These are phyloP conservation scores for Tachyglossus aculeatus DNA, from an alignment of 2,797 vertebrate genomes.

Conservation along the genomic window DNA sequence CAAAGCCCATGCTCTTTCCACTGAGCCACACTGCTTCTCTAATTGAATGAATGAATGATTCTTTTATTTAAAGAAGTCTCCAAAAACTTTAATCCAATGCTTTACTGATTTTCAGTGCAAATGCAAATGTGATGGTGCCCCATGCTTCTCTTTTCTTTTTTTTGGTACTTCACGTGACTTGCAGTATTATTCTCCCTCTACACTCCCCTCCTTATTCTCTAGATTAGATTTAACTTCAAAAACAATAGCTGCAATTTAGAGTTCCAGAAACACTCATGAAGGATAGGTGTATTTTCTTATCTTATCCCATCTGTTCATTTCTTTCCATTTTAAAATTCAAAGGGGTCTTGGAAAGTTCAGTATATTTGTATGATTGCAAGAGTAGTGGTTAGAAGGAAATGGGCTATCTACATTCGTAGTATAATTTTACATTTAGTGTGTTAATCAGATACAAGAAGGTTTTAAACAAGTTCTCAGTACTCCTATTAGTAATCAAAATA, in stretches of 20 bases:
- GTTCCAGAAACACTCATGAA: no score
- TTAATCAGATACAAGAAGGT: not conserved
- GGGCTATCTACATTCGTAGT: not conserved
- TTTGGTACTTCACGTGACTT: not conserved
- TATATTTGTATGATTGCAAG: not conserved
- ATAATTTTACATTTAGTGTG: not conserved
- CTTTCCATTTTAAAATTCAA: not conserved
- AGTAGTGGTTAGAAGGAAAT: constrained; percentile 5
- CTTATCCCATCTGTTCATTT: not conserved
- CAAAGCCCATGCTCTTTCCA: no score
- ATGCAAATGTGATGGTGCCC: not conserved
- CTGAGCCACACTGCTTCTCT: no score
- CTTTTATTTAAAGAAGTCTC: no score
- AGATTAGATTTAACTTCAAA: constrained; percentile 10
- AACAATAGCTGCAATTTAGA: not conserved
- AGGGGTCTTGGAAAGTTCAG: constrained; percentile 19
- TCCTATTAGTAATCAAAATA: constrained; percentile 24
- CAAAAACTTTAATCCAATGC: no score
- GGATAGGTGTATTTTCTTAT: constrained; percentile 2
- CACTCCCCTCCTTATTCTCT: not conserved
- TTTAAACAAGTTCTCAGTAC: not conserved
- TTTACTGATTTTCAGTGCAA: no score
- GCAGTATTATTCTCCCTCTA: not conserved
- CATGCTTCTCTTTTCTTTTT: not conserved
- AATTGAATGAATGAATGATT: no score